Evolutionary conservation across 2,797 vertebrate species (phyloP).

Genomic region (Chaenodraco wilsoni): DNA sequence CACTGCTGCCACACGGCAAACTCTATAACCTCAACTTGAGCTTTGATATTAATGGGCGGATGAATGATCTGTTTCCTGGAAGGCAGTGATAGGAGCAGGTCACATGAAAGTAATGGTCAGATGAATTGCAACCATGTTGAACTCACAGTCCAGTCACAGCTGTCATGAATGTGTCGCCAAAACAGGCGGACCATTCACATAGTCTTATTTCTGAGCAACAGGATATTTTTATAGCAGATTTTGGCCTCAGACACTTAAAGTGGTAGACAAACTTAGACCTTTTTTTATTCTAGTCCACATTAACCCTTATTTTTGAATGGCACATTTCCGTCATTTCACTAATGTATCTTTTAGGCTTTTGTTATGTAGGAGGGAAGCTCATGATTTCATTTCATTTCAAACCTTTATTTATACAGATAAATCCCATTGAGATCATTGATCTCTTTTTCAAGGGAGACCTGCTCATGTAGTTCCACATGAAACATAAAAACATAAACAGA

Average conservation of each 20-base stretch:
- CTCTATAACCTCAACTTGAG: not conserved
- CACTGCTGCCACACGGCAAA: not conserved
- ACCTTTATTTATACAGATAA: no score
- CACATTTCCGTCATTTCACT: not conserved
- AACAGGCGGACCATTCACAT: not conserved
- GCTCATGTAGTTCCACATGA: no score
- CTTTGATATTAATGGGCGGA: not conserved
- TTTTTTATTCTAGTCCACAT: no score
- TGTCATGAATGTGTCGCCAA: conserved; percentile 1
- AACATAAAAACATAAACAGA: no score
- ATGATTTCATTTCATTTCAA: no score
- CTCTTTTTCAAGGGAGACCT: no score
- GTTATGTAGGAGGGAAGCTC: not conserved
- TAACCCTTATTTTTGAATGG: not conserved
- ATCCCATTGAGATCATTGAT: no score
- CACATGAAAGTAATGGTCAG: not conserved
- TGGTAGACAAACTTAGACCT: not conserved
- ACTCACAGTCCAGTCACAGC: conserved; percentile 7
- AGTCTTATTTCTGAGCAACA: not conserved
- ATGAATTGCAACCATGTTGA: conserved; percentile 1
- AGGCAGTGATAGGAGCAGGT: not conserved
- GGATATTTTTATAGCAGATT: not conserved
- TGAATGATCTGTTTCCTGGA: not conserved
- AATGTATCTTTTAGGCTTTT: not conserved
- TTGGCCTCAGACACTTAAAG: not conserved